These are phyloP conservation scores for Drosophila pegasa DNA, from an alignment of 2,888 invertebrate species.

Conservation along the genomic window DNA sequence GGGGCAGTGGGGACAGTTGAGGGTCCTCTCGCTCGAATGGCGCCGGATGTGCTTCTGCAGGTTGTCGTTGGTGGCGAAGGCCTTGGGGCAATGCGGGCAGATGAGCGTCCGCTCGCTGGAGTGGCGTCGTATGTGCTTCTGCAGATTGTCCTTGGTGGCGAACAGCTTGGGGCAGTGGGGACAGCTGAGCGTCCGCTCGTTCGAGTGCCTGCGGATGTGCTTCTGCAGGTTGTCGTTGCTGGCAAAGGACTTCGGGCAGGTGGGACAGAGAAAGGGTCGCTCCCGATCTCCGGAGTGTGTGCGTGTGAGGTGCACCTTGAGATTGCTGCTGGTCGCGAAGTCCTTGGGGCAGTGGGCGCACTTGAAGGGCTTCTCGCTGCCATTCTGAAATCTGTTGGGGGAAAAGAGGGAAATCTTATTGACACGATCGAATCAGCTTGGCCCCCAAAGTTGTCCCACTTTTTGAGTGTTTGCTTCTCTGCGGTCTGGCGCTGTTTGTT, in stretches of 20 bases:
- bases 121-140: constrained; percentile 50
- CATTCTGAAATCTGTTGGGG: constrained; percentile 24
- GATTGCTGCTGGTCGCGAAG: constrained; percentile 51
- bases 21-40: constrained; percentile 47
- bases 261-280: constrained; percentile 51
- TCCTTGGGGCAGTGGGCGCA: constrained; percentile 51
- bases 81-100: constrained; percentile 53
- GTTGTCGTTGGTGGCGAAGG: constrained; percentile 53
- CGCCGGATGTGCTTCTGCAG: constrained; percentile 53
- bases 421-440: not conserved
- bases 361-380: constrained; percentile 43
- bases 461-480: constrained; percentile 45
- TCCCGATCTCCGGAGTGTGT: constrained; percentile 51
- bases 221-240: constrained; percentile 52
- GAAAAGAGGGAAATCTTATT: not conserved
- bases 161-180: constrained; percentile 56
- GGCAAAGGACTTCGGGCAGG: constrained; percentile 49
- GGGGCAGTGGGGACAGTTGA: constrained; percentile 51
- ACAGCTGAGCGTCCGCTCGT: constrained; percentile 42
- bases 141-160: constrained; percentile 56
- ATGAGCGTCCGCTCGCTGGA: constrained; percentile 46
- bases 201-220: constrained; percentile 52
- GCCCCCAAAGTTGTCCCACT: constrained; percentile 5
- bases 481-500: constrained; percentile 22
- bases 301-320: constrained; percentile 49